Evolutionary conservation across 2,888 invertebrate genomes (phyloP).

Genomic region (Euproctis similis): DNA sequence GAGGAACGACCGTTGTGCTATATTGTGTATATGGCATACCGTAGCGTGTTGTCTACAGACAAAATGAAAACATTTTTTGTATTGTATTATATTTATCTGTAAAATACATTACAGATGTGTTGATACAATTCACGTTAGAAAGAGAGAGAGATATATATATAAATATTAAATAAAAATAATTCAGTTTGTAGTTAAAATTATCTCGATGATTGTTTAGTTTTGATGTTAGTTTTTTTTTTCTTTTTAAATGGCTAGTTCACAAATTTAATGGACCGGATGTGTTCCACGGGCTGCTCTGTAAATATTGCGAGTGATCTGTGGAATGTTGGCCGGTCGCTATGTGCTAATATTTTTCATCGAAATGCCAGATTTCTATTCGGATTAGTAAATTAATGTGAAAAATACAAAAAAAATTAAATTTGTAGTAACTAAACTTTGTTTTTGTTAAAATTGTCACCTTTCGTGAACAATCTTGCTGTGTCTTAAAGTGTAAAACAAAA

Average conservation of each 20-base stretch:
- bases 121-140: constrained; percentile 23
- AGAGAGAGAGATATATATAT: no score
- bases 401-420: constrained; percentile 29
- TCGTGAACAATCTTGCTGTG: no score
- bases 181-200: constrained; percentile 28
- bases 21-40: constrained; percentile 21
- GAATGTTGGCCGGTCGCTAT: constrained; percentile 22
- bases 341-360: no score
- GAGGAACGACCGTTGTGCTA: neutral
- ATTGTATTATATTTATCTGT: constrained; percentile 33
- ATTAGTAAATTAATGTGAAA: constrained; percentile 45
- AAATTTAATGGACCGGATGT: constrained; percentile 32
- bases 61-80: constrained; percentile 24
- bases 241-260: constrained; percentile 52
- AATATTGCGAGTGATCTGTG: constrained; percentile 24
- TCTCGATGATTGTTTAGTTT: constrained; percentile 50
- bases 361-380: constrained; percentile 44
- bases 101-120: constrained; percentile 29
- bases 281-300: constrained; percentile 22
- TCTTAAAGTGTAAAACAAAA: constrained; percentile 39
- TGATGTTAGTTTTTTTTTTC: constrained; percentile 52
- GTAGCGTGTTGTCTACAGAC: constrained; percentile 18
- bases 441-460: no score
- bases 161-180: no score
- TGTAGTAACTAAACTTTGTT: no score